Conservation (phyloP, 2,113 vertebrate species). For the Baryphthengus martii region DNA sequence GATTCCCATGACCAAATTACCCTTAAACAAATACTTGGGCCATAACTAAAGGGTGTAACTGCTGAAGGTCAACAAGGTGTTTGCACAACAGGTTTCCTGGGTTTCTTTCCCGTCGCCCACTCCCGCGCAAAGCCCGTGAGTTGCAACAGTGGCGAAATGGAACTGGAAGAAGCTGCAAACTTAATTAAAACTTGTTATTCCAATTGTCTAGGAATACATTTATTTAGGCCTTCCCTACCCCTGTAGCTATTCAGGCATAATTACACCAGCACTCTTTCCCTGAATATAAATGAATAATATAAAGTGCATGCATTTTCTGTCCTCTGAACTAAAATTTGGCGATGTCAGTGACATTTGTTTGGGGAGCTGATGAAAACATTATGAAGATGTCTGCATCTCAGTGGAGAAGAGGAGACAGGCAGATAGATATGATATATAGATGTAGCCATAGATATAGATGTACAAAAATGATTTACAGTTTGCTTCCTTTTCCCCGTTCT, state of each 20-base stretch:
- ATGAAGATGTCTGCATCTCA: not conserved
- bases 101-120: not conserved
- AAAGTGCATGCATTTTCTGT: not conserved
- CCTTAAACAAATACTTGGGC: slow-evolving; percentile 13
- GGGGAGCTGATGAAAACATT: not conserved
- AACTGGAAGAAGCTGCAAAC: not conserved
- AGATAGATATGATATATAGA: not conserved
- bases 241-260: slow-evolving; percentile 19
- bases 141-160: not conserved
- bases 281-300: slow-evolving; percentile 8
- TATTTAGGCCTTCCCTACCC: slow-evolving; percentile 17
- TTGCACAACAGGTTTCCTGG: not conserved
- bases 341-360: not conserved
- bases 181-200: slow-evolving; percentile 14
- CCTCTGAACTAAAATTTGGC: slow-evolving; percentile 14
- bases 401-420: not conserved
- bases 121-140: not conserved
- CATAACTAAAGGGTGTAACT: not conserved
- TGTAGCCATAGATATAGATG: not conserved
- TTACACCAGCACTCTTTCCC: not conserved
- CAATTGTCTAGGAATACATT: not conserved
- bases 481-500: not conserved
- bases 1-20: slow-evolving; percentile 12
- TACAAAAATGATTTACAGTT: not conserved
- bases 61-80: slow-evolving; percentile 1